Conservation (phyloP, 1,140 invertebrate genomes). For the Megalopta genalis region DNA sequence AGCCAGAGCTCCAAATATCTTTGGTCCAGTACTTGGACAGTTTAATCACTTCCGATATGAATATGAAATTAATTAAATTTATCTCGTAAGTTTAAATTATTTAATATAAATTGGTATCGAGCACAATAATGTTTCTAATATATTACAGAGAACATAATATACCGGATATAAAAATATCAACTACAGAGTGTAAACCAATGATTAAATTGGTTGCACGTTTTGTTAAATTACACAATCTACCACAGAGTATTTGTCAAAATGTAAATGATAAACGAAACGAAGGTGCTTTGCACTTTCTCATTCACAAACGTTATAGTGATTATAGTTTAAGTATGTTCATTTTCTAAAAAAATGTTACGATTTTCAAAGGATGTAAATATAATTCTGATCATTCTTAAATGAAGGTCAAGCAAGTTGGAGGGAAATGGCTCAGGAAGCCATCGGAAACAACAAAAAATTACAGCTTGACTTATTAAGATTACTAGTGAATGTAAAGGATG, state of each 20-base stretch:
- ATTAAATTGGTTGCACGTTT: conserved; percentile 83
- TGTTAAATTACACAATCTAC: conserved; percentile 83
- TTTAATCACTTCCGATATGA: conserved; percentile 77
- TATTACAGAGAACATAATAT: conserved; percentile 79
- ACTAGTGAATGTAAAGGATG: conserved; percentile 79
- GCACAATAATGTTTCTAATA: conserved; percentile 18
- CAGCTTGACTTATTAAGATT: conserved; percentile 81
- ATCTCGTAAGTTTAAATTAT: conserved; percentile 72
- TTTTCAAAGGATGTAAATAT: conserved; percentile 3
- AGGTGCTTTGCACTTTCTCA: conserved; percentile 84
- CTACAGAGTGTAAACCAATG: conserved; percentile 82
- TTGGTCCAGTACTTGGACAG: conserved; percentile 84
- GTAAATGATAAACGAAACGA: conserved; percentile 83
- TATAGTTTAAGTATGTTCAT: conserved; percentile 80
- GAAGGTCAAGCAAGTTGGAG: conserved; percentile 82
- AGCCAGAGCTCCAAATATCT: conserved; percentile 81
- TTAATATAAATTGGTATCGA: background rate
- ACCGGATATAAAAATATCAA: conserved; percentile 82
- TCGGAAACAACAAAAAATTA: conserved; percentile 80
- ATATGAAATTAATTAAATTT: conserved; percentile 74
- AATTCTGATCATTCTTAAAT: conserved; percentile 22
- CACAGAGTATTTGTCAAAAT: conserved; percentile 83
- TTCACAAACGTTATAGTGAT: conserved; percentile 84
- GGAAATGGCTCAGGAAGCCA: conserved; percentile 85
- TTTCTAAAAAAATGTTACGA: conserved; percentile 15